Evolutionary conservation across 1,140 invertebrate genomes (phyloP).

Genomic region (Aleiodes sp.): DNA sequence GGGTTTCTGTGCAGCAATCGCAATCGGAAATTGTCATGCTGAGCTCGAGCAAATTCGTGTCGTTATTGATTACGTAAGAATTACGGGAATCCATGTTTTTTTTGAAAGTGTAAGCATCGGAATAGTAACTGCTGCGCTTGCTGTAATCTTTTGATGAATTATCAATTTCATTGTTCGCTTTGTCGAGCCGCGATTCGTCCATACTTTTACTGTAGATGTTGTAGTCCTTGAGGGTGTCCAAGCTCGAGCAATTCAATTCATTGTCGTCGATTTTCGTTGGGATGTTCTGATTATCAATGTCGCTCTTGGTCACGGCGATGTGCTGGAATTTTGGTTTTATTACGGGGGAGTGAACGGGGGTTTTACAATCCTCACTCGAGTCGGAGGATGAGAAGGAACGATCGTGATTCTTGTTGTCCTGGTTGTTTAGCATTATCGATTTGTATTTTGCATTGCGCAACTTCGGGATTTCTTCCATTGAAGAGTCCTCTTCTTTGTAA

Average conservation of each 20-base stretch:
- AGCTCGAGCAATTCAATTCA: constrained; percentile 56
- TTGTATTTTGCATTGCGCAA: constrained; percentile 59
- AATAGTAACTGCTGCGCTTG: constrained; percentile 52
- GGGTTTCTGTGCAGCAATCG: constrained; percentile 56
- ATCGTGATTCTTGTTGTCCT: constrained; percentile 55
- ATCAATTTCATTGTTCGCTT: constrained; percentile 49
- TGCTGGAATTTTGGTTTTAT: constrained; percentile 52
- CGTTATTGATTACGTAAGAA: constrained; percentile 64
- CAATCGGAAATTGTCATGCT: constrained; percentile 66
- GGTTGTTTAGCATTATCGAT: constrained; percentile 45
- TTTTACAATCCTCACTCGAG: constrained; percentile 60
- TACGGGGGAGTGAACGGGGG: constrained; percentile 52
- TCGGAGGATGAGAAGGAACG: constrained; percentile 58
- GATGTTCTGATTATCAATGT: constrained; percentile 72
- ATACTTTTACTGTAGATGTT: constrained; percentile 57
- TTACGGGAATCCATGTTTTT: constrained; percentile 58
- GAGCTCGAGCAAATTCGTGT: constrained; percentile 62
- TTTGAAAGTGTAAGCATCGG: constrained; percentile 60
- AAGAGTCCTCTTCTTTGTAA: constrained; percentile 64
- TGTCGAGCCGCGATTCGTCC: constrained; percentile 51
- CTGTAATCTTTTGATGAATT: constrained; percentile 47
- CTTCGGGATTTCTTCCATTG: constrained; percentile 57
- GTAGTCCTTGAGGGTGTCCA: constrained; percentile 59
- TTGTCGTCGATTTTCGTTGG: constrained; percentile 56
- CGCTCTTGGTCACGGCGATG: constrained; percentile 61